phyloP scores from a whole-genome alignment of 1,140 invertebrate species.

The Scaptomyza graminum region DNA sequence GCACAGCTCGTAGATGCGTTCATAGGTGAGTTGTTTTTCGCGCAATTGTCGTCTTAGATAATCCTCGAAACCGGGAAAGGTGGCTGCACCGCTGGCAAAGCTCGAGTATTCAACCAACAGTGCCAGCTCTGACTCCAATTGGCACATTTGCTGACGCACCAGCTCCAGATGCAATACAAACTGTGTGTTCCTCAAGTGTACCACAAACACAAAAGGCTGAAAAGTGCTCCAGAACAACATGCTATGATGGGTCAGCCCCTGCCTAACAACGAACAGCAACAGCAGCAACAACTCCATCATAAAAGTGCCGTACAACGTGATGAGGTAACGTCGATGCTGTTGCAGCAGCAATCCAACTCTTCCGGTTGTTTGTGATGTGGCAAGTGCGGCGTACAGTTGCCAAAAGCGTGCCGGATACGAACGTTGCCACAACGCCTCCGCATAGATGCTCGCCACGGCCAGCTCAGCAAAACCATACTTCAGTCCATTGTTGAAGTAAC shows the following conservation, averaged over 20 bases:
- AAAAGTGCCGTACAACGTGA: constrained; percentile 28
- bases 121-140: constrained; percentile 55
- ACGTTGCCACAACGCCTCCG: constrained; percentile 48
- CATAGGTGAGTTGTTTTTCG: constrained; percentile 63
- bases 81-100: constrained; percentile 47
- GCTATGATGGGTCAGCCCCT: constrained; percentile 31
- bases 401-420: constrained; percentile 55
- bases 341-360: constrained; percentile 2
- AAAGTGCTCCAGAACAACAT: constrained; percentile 65
- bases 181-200: constrained; percentile 65
- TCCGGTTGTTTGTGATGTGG: not conserved
- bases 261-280: constrained; percentile 1
- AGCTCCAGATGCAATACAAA: constrained; percentile 70
- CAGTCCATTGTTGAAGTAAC: constrained; percentile 58
- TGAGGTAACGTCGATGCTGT: constrained; percentile 41
- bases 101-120: constrained; percentile 67
- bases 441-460: constrained; percentile 59
- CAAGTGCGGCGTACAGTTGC: constrained; percentile 39
- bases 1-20: constrained; percentile 58
- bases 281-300: constrained; percentile 38
- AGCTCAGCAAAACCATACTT: constrained; percentile 61
- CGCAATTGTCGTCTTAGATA: constrained; percentile 54
- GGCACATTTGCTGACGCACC: constrained; percentile 54
- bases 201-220: constrained; percentile 53
- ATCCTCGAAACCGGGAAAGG: constrained; percentile 60